Conservation (phyloP, 2,113 vertebrate species). For the Leptobrachium ailaonicum region DNA sequence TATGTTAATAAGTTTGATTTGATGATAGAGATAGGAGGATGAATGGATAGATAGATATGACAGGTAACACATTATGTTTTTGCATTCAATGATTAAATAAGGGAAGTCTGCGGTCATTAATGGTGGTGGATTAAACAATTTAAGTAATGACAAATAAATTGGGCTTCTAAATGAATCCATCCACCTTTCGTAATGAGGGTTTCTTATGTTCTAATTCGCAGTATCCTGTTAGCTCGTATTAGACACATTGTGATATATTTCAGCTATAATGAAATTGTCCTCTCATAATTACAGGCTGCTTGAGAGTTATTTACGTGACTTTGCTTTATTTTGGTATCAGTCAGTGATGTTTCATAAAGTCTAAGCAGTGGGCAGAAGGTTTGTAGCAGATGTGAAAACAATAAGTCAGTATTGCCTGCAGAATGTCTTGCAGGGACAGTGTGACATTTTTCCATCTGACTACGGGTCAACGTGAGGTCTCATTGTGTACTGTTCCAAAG, state of each 20-base stretch:
- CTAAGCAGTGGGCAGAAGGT: not conserved
- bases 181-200: too few relatives aligned
- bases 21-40: too few relatives aligned
- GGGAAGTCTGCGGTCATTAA: not conserved
- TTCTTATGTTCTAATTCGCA: conserved; percentile 22
- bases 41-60: too few relatives aligned
- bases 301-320: not conserved
- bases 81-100: not conserved
- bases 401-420: conserved; percentile 4
- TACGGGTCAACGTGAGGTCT: conserved; percentile 8
- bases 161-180: too few relatives aligned
- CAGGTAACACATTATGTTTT: not conserved
- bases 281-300: not conserved
- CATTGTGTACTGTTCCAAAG: not conserved
- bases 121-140: conserved; percentile 33
- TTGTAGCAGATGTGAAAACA: conserved; percentile 11
- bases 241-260: conserved; percentile 32
- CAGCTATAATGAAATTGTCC: conserved; percentile 8
- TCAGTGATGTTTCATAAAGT: not conserved
- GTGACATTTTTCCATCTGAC: conserved; percentile 9
- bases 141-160: not conserved
- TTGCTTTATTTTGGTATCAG: not conserved
- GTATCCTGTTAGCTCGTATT: not conserved
- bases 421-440: conserved; percentile 9
- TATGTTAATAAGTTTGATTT: too few relatives aligned